Conservation (phyloP, 2,888 invertebrate genomes). For the Dermolepida albohirtum region DNA sequence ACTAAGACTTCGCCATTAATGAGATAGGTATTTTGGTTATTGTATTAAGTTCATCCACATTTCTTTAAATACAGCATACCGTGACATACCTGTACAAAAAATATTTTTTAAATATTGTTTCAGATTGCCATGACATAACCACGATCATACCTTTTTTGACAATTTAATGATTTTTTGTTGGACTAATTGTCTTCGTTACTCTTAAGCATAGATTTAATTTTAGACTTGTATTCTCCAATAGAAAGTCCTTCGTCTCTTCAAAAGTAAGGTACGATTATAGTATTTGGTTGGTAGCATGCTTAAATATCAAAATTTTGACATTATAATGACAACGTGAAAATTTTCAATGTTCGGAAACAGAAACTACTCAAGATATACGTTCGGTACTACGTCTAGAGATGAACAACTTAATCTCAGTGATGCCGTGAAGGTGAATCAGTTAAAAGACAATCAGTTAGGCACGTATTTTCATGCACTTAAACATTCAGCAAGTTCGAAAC, state of each 20-base stretch:
- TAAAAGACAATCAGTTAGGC: conserved; percentile 40
- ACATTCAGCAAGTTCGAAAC: conserved; percentile 13
- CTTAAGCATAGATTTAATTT: not conserved
- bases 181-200: not conserved
- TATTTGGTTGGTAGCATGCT: conserved; percentile 2
- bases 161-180: conserved; percentile 1
- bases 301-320: conserved; percentile 27
- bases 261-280: not conserved
- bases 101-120: too few relatives aligned
- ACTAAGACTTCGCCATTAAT: too few relatives aligned
- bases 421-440: conserved; percentile 48
- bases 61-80: too few relatives aligned
- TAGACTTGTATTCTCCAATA: not conserved
- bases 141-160: conserved; percentile 4
- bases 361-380: conserved; percentile 33
- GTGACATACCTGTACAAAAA: too few relatives aligned
- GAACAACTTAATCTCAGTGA: conserved; percentile 45
- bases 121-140: conserved; percentile 17
- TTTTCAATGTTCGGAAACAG: conserved; percentile 48
- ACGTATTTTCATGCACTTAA: conserved; percentile 29
- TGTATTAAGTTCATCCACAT: too few relatives aligned
- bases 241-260: not conserved
- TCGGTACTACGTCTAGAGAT: conserved; percentile 17
- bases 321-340: conserved; percentile 29
- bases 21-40: too few relatives aligned